A percentile compares a stretch with the other conserved stretches of the same genome.
Conservation (phyloP, 2,113 vertebrate species). For the Anser cygnoides region DNA sequence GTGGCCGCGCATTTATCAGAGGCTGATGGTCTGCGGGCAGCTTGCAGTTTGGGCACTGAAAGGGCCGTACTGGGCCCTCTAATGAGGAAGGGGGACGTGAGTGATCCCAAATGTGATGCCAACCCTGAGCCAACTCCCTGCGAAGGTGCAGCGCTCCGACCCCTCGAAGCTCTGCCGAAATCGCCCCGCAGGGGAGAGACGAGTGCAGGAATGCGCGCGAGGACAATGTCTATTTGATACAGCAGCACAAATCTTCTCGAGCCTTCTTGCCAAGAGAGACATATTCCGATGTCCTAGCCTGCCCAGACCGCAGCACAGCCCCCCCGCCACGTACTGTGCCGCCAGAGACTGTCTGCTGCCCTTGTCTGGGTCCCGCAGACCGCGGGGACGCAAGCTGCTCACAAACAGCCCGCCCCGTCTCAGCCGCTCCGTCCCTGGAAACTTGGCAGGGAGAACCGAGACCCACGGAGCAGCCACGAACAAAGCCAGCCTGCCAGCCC, state of each 20-base stretch:
- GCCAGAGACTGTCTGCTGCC: neutral
- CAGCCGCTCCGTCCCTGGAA: neutral
- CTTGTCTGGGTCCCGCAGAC: conserved; percentile 11
- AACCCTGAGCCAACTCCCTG: neutral
- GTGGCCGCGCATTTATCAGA: neutral
- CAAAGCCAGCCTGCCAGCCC: neutral
- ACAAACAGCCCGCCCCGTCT: neutral
- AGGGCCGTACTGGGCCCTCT: neutral
- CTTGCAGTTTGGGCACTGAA: neutral
- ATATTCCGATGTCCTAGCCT: neutral
- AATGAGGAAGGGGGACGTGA: neutral
- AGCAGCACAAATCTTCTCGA: conserved; percentile 9
- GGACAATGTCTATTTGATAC: neutral
- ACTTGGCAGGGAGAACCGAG: neutral
- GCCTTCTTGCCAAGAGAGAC: neutral
- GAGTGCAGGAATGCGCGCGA: neutral
- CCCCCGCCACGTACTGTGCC: neutral
- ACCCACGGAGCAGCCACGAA: neutral
- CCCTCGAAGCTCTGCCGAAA: neutral
- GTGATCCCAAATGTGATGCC: neutral
- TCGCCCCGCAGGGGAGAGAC: neutral
- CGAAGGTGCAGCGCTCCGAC: neutral
- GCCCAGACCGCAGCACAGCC: neutral
- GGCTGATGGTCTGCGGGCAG: neutral
- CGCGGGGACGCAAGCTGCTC: fast-evolving